Conservation (phyloP, 1,140 invertebrate genomes). For the Colletes latitarsis region DNA sequence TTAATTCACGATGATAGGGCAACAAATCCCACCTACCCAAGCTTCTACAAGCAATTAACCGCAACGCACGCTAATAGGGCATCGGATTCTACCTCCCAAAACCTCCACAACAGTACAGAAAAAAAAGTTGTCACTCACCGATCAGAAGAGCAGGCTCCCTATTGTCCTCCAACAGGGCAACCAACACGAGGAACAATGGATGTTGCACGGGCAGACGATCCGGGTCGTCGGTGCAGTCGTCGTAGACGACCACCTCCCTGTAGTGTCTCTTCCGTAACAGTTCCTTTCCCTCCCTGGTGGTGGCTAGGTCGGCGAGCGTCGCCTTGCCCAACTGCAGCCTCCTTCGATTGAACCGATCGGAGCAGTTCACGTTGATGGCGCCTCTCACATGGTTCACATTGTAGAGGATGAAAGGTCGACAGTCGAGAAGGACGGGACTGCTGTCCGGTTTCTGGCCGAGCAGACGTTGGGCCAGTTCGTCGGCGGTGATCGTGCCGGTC, state of each 20-base stretch:
- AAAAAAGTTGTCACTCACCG: conserved; percentile 83
- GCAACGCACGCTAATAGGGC: too few relatives aligned
- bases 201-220: conserved; percentile 83
- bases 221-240: conserved; percentile 85
- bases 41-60: too few relatives aligned
- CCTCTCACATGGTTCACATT: conserved; percentile 87
- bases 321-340: conserved; percentile 87
- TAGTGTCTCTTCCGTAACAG: conserved; percentile 82
- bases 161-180: conserved; percentile 87
- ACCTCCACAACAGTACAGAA: too few relatives aligned
- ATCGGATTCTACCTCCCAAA: too few relatives aligned
- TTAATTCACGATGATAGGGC: too few relatives aligned
- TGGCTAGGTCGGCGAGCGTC: conserved; percentile 85
- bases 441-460: conserved; percentile 49
- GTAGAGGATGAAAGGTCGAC: conserved; percentile 87
- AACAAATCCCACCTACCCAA: too few relatives aligned
- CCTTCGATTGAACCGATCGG: conserved; percentile 87
- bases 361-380: conserved; percentile 89
- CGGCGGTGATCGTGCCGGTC: conserved; percentile 70
- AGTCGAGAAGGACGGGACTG: conserved; percentile 85
- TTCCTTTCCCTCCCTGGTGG: conserved; percentile 85
- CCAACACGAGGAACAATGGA: conserved; percentile 86
- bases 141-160: conserved; percentile 86
- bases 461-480: conserved; percentile 66
- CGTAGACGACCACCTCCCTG: conserved; percentile 87